Evolutionary conservation across 2,888 invertebrate genomes (phyloP).

Genomic region (Sicus ferrugineus): DNA sequence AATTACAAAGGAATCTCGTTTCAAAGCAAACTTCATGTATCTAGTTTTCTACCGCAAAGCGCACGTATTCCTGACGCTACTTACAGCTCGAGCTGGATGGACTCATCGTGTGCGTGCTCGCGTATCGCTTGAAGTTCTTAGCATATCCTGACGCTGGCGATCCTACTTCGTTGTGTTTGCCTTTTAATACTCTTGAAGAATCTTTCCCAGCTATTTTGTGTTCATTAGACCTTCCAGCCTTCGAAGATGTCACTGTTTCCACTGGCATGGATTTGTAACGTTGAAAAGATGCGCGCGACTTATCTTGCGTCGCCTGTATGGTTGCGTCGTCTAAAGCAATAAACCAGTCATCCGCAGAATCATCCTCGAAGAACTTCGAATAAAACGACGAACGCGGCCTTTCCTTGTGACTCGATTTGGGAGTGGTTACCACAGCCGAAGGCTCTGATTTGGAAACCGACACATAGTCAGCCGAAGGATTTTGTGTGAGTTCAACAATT

Average conservation of each 20-base stretch:
- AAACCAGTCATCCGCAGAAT: slow-evolving; percentile 58
- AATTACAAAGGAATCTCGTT: too few relatives aligned
- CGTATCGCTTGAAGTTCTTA: slow-evolving; percentile 53
- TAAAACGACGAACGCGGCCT: slow-evolving; percentile 55
- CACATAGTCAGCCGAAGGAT: neutral
- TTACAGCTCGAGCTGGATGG: slow-evolving; percentile 43
- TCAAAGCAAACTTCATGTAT: neutral
- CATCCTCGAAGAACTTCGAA: slow-evolving; percentile 59
- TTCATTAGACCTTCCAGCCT: neutral
- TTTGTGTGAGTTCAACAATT: slow-evolving; percentile 37
- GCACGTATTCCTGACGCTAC: neutral
- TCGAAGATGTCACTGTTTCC: slow-evolving; percentile 24
- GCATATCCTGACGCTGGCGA: slow-evolving; percentile 5
- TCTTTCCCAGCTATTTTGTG: neutral
- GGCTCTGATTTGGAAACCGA: slow-evolving; percentile 6
- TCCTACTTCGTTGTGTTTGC: neutral
- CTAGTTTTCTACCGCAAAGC: neutral
- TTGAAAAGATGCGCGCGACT: slow-evolving; percentile 53
- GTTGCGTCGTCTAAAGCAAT: slow-evolving; percentile 54
- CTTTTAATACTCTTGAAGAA: neutral
- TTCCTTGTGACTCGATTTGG: slow-evolving; percentile 40
- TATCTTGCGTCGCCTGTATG: slow-evolving; percentile 49
- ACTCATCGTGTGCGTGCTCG: slow-evolving; percentile 52
- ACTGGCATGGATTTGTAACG: slow-evolving; percentile 59
- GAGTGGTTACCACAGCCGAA: slow-evolving; percentile 35